These are phyloP conservation scores for Arrhamphus sclerolepis DNA, from an alignment of 2,797 vertebrate genomes.

Conservation along the genomic window DNA sequence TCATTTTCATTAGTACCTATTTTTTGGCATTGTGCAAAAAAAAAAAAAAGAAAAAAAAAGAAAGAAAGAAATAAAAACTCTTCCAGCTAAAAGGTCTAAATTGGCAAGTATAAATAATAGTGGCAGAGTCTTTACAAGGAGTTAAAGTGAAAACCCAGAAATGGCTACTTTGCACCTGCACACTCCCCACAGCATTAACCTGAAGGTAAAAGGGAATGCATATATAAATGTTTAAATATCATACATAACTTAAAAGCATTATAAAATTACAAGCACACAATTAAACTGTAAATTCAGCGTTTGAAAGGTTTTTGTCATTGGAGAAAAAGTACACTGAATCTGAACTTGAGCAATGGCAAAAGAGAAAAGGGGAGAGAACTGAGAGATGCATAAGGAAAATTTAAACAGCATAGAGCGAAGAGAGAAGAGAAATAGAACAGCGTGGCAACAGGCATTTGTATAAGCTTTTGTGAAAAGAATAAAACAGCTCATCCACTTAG, in stretches of 20 bases:
- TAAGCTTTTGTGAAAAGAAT: conserved; percentile 49
- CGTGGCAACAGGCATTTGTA: conserved; percentile 73
- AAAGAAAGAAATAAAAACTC: conserved; percentile 19
- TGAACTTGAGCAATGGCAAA: conserved; percentile 17
- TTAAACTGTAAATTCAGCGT: conserved; percentile 69
- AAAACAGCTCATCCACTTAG: conserved; percentile 80
- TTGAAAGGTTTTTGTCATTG: conserved; percentile 57
- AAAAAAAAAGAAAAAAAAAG: conserved; percentile 8
- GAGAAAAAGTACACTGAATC: conserved; percentile 47
- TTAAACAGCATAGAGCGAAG: conserved; percentile 16
- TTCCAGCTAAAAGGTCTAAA: conserved; percentile 46
- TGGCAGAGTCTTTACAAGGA: conserved; percentile 35
- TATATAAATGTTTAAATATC: conserved; percentile 73
- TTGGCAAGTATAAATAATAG: conserved; percentile 57
- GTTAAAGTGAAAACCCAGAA: conserved; percentile 52
- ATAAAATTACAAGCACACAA: conserved; percentile 77
- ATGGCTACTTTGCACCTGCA: conserved; percentile 56
- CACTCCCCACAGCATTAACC: conserved; percentile 75
- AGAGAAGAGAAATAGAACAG: conserved; percentile 60
- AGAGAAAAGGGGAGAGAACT: conserved; percentile 5
- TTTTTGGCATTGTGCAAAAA: conserved; percentile 80
- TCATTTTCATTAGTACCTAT: conserved; percentile 53
- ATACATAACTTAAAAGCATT: conserved; percentile 80
- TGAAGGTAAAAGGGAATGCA: conserved; percentile 83
- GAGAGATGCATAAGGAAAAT: conserved; percentile 16